phyloP scores from a whole-genome alignment of 2,888 invertebrate genomes.

The Mesochorus sp. region DNA sequence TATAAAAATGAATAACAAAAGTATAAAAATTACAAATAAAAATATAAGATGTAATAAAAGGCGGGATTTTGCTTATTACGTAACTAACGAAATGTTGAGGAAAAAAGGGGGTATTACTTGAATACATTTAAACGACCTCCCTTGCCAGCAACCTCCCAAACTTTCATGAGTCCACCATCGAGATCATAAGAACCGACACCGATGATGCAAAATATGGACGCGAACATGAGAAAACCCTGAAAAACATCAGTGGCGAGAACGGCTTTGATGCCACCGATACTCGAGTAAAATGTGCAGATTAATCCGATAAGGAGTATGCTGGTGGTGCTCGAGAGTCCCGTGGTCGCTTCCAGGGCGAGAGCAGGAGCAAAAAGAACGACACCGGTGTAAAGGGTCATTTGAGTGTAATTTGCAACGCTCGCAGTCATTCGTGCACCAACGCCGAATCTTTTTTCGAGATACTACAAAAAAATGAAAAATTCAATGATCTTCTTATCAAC shows the following conservation, averaged over 20 bases:
- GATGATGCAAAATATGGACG: conserved; percentile 90
- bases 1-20: no score
- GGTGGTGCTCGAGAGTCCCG: conserved; percentile 81
- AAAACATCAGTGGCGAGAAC: conserved; percentile 94
- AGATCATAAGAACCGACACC: conserved; percentile 86
- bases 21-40: background rate
- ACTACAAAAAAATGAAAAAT: conserved; percentile 82
- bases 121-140: conserved; percentile 88
- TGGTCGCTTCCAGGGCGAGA: conserved; percentile 85
- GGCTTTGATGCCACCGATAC: conserved; percentile 95
- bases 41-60: background rate
- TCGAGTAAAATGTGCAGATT: conserved; percentile 93
- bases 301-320: conserved; percentile 83
- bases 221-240: conserved; percentile 92
- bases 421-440: conserved; percentile 83
- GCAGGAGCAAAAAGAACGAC: conserved; percentile 87
- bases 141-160: conserved; percentile 87
- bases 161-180: conserved; percentile 87
- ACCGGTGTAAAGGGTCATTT: conserved; percentile 84
- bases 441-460: conserved; percentile 86
- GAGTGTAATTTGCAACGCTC: conserved; percentile 84
- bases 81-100: no score
- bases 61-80: no score
- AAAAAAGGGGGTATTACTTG: conserved; percentile 82
- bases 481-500: background rate